Conservation (phyloP, 2,797 vertebrate genomes). For the Phrynocephalus vlangalii region DNA sequence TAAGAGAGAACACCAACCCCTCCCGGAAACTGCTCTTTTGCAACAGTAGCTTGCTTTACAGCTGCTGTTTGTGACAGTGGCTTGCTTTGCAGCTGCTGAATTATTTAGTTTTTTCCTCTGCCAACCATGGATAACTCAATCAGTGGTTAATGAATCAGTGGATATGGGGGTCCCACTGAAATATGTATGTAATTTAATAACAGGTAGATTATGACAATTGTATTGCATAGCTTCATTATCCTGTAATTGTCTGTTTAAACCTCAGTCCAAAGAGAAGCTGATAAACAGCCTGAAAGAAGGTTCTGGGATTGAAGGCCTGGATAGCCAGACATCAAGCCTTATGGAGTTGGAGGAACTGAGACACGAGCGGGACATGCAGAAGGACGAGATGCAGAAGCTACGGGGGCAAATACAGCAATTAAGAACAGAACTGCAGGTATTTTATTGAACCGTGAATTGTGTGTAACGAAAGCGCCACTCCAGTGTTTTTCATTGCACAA, state of each 20-base stretch:
- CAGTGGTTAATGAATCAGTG: too few species aligned
- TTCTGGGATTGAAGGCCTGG: constrained; percentile 90
- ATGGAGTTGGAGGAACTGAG: constrained; percentile 94
- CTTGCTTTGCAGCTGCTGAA: too few species aligned
- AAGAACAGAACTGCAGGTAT: constrained; percentile 91
- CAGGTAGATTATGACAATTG: constrained; percentile 8
- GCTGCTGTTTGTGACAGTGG: too few species aligned
- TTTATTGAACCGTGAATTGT: neutral
- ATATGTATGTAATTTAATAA: neutral
- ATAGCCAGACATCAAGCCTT: constrained; percentile 80
- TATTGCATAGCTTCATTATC: constrained; percentile 9
- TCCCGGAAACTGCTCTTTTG: too few species aligned
- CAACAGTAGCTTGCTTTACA: too few species aligned
- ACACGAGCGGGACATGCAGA: constrained; percentile 93
- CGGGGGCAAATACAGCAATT: constrained; percentile 91
- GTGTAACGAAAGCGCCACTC: neutral
- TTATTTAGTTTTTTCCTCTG: too few species aligned
- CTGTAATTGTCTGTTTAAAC: constrained; percentile 6
- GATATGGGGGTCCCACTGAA: too few species aligned
- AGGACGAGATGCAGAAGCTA: constrained; percentile 93
- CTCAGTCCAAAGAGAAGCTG: constrained; percentile 97
- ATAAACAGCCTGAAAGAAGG: constrained; percentile 98
- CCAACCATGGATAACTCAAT: too few species aligned
- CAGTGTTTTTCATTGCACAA: neutral
- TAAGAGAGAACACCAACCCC: too few species aligned